Evolutionary conservation across 1,140 invertebrate species (phyloP), one percentile per base, ranked within the genome.

Genomic region (Rhizoglyphus robini): DNA sequence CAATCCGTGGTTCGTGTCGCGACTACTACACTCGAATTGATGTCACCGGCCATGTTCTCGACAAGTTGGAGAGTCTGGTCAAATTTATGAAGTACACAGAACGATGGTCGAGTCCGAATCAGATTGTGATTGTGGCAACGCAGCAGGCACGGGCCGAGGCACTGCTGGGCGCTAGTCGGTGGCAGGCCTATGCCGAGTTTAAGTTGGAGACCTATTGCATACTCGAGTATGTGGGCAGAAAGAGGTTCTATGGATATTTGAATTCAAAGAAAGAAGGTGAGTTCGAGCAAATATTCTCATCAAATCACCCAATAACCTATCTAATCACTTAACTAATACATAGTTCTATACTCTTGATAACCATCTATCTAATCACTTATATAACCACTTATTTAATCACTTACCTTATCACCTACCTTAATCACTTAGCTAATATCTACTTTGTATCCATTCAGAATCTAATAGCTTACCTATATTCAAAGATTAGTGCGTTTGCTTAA

Each of bases 211-310:
- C 83, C 68, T 91, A 87, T 72, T 84, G 83, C 69, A 77, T 90
- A 27, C 74, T 88, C 31, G 88, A 91, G 77, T 75, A 83, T 71
- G 83, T 91, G 64, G 88, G 85, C n/a, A 79, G 86, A 68, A 75
- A 82, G 25, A 78, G 88, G 20, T 79, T 81, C 63, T 79, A 81
- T 69, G 87, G 88, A 0, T 85, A 86, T 74, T 76, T 84, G 5
- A 87, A 85, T 18, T 78, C 81, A 34, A 86, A 86, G 38, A 81
- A 81, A 68, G 66, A 67, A 67, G 48, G 30, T 54, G 23, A 54
- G n/a, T n/a, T n/a, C n/a, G n/a, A n/a, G n/a, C n/a, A n/a, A n/a
- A n/a, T n/a, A n/a, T n/a, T n/a, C n/a, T n/a, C n/a, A n/a, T n/a
- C n/a, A n/a, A n/a, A n/a, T n/a, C n/a, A n/a, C n/a, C n/a, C n/a